These are phyloP conservation scores for Notocelia uddmanniana DNA, from an alignment of 2,888 invertebrate species.

Conservation along the genomic window DNA sequence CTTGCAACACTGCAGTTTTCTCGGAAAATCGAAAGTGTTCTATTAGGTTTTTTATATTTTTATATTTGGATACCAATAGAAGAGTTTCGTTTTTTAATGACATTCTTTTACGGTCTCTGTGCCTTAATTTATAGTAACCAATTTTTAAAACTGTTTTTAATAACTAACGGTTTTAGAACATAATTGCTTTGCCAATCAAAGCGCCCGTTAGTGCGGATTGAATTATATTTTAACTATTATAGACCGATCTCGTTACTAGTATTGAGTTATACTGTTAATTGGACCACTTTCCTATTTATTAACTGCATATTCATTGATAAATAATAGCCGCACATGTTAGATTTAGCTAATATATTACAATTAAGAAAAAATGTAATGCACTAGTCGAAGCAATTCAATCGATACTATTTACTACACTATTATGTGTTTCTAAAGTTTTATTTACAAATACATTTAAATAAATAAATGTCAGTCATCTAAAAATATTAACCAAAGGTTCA, in stretches of 20 bases:
- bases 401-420: background rate
- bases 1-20: constrained; percentile 39
- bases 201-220: constrained; percentile 40
- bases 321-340: constrained; percentile 36
- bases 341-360: background rate
- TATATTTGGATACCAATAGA: background rate
- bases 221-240: constrained; percentile 44
- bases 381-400: background rate
- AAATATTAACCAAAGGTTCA: background rate
- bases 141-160: constrained; percentile 36
- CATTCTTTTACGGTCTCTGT: constrained; percentile 2
- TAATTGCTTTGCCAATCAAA: constrained; percentile 52
- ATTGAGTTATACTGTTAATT: constrained; percentile 35
- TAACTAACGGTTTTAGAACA: constrained; percentile 46
- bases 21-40: constrained; percentile 42
- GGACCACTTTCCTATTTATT: constrained; percentile 32
- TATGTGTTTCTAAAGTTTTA: background rate
- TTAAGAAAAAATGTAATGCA: background rate
- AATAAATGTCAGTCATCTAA: background rate
- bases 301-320: constrained; percentile 34
- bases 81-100: background rate
- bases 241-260: constrained; percentile 46
- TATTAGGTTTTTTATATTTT: background rate
- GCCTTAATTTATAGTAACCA: constrained; percentile 32
- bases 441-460: too few relatives aligned